Percentiles rank a stretch among this genome's conserved stretches.
These are phyloP conservation scores for Fregetta grallaria DNA, from an alignment of 2,113 vertebrate genomes.

Conservation along the genomic window DNA sequence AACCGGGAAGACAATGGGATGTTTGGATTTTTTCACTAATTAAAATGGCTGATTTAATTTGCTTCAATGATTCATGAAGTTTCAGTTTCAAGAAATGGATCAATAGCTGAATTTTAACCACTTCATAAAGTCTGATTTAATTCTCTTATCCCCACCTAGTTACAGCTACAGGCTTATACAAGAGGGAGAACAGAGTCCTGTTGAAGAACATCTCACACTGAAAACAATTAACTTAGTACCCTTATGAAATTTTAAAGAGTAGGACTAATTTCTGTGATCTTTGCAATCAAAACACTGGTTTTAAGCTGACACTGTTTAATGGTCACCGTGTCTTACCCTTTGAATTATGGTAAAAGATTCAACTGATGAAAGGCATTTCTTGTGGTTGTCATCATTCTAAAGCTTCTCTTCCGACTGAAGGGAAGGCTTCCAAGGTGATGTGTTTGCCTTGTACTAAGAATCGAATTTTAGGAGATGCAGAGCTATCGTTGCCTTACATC, in stretches of 20 bases:
- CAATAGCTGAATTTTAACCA: constrained; percentile 2
- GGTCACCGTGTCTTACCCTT: constrained; percentile 28
- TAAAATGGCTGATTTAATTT: not conserved
- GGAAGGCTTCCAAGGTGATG: not conserved
- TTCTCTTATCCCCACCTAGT: not conserved
- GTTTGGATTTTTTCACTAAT: not conserved
- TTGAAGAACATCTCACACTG: not conserved
- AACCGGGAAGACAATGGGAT: not conserved
- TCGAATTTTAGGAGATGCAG: not conserved
- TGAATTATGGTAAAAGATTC: not conserved
- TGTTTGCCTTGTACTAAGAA: not conserved
- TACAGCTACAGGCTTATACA: not conserved
- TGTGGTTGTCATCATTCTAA: not conserved
- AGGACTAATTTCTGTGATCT: constrained; percentile 45
- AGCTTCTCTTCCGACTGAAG: not conserved
- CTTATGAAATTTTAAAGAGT: constrained; percentile 1
- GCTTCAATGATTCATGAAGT: not conserved
- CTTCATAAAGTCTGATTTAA: not conserved
- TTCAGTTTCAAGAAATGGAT: not conserved
- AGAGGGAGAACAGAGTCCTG: not conserved
- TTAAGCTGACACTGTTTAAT: constrained; percentile 33
- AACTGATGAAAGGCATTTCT: not conserved
- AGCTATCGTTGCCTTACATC: not conserved
- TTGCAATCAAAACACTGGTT: constrained; percentile 55
- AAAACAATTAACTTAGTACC: not conserved